These are phyloP conservation scores for Mimachlamys varia DNA, from an alignment of 2,888 invertebrate species.

Conservation along the genomic window DNA sequence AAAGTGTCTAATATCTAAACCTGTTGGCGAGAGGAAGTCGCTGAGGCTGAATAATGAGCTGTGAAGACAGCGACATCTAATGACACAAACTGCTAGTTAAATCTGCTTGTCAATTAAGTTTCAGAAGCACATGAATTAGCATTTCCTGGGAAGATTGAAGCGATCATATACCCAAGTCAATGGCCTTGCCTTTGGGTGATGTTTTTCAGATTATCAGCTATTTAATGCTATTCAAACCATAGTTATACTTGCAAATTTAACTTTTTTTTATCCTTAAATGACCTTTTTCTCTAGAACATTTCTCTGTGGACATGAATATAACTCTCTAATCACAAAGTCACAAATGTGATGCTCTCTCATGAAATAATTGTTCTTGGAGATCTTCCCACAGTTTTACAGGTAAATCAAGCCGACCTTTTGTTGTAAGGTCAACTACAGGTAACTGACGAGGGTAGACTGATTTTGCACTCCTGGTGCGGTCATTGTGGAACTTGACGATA, in stretches of 20 bases:
- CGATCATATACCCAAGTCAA: not conserved
- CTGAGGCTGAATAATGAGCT: not conserved
- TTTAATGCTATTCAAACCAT: slow-evolving; percentile 28
- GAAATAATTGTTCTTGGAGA: not conserved
- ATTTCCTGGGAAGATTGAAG: slow-evolving; percentile 9
- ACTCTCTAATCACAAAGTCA: slow-evolving; percentile 1
- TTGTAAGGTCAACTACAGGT: slow-evolving; percentile 25
- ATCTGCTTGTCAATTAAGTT: slow-evolving; percentile 27
- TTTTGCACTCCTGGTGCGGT: slow-evolving; percentile 18
- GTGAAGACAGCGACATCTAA: not conserved
- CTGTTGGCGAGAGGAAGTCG: slow-evolving; percentile 15
- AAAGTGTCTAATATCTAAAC: slow-evolving; percentile 10
- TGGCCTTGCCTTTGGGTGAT: slow-evolving; percentile 31
- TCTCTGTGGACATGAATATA: slow-evolving; percentile 21
- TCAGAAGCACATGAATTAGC: slow-evolving; percentile 31
- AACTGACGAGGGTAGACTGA: not conserved
- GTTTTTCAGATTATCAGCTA: slow-evolving; percentile 25
- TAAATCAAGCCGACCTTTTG: not conserved
- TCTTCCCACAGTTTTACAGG: slow-evolving; percentile 36
- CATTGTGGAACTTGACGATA: not conserved
- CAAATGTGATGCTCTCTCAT: slow-evolving; percentile 27
- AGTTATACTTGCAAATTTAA: slow-evolving; percentile 23
- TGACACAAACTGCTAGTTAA: not conserved
- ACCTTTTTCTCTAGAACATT: slow-evolving; percentile 3
- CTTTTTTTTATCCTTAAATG: slow-evolving; percentile 32